These are phyloP conservation scores for Ormyrus pomaceus DNA, from an alignment of 2,888 invertebrate genomes.

Conservation along the genomic window DNA sequence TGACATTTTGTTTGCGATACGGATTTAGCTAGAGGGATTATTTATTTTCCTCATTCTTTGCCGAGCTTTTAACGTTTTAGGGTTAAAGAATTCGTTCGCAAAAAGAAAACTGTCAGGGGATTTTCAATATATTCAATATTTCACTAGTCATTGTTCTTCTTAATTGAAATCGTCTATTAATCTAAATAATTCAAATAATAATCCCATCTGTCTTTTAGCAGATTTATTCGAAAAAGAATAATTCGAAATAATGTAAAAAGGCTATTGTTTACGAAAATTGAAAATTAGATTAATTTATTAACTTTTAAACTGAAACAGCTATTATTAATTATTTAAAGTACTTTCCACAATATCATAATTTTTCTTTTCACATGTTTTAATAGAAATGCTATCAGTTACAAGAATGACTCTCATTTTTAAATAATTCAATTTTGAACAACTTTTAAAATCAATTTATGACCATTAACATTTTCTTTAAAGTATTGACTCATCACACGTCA, in stretches of 20 bases:
- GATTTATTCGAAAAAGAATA: neutral
- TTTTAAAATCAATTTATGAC: slow-evolving; percentile 14
- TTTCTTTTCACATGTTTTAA: no score
- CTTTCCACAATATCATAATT: no score
- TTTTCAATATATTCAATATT: neutral
- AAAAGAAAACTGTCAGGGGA: slow-evolving; percentile 26
- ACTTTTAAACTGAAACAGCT: neutral
- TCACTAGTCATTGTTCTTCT: slow-evolving; percentile 26
- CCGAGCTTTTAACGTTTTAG: slow-evolving; percentile 25
- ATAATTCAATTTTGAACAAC: slow-evolving; percentile 12
- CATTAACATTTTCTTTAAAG: slow-evolving; percentile 17
- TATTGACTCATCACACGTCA: slow-evolving; percentile 31
- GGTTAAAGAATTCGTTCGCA: slow-evolving; percentile 29
- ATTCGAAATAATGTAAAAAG: slow-evolving; percentile 9
- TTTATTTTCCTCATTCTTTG: slow-evolving; percentile 27
- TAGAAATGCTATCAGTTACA: no score
- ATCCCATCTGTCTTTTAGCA: neutral
- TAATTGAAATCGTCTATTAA: slow-evolving; percentile 20
- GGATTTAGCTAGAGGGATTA: slow-evolving; percentile 20
- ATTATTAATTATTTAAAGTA: no score
- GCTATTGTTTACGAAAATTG: neutral
- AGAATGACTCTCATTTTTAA: neutral
- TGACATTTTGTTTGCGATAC: slow-evolving; percentile 33
- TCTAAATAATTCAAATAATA: slow-evolving; percentile 24
- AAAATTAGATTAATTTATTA: slow-evolving; percentile 3